Percentiles rank a stretch among this genome's conserved stretches.
These are phyloP conservation scores for Boulengeromyrus knoepffleri DNA, from an alignment of 2,113 vertebrate genomes.

Conservation along the genomic window DNA sequence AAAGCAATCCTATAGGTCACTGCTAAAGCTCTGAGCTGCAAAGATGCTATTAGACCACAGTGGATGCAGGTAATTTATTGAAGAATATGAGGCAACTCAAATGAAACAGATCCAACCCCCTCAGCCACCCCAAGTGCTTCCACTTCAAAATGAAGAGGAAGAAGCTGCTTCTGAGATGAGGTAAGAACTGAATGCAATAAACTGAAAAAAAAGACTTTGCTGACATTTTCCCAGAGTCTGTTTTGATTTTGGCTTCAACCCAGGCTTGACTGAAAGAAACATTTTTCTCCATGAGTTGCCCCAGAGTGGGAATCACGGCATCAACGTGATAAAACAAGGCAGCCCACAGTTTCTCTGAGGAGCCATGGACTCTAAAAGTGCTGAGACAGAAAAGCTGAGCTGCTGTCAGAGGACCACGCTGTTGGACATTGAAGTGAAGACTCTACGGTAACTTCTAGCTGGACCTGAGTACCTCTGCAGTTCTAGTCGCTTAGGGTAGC, in stretches of 20 bases:
- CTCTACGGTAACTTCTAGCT: neutral
- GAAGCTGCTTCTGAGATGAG: neutral
- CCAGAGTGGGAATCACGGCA: neutral
- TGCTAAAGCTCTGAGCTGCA: neutral
- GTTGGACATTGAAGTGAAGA: neutral
- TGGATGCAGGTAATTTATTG: neutral
- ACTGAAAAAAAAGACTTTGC: neutral
- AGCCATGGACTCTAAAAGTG: neutral
- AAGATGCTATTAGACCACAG: neutral
- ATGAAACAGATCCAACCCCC: neutral
- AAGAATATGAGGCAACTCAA: neutral
- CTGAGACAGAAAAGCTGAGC: neutral
- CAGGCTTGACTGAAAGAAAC: neutral
- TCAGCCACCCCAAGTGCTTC: neutral
- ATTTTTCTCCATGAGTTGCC: neutral
- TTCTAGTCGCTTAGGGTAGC: neutral
- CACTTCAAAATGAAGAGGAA: neutral
- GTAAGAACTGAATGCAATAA: neutral
- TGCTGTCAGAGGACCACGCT: neutral
- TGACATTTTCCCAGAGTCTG: neutral
- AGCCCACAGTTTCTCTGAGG: neutral
- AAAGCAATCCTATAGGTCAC: neutral
- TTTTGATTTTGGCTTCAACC: neutral
- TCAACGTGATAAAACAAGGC: neutral
- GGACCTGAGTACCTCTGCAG: neutral